Base-by-base conservation (phyloP, 2,113 vertebrate genomes). In the Scophthalmus maximus region DNA sequence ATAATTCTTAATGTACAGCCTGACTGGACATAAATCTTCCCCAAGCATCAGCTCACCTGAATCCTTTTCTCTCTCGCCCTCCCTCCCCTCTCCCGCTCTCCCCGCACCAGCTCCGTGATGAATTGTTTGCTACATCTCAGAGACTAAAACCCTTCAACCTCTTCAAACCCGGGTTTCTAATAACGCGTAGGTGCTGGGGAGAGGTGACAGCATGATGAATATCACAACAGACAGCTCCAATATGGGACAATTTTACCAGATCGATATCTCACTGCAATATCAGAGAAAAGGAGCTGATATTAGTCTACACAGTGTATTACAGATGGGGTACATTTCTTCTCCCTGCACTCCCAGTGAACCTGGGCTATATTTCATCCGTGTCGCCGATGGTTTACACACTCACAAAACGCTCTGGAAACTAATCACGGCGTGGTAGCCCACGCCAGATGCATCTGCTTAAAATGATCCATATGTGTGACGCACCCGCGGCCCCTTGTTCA, bases 251-350 rank as follows among this genome's bases (percentile, higher is more conserved):
- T 98, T 98, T 98, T 95, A 96, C 94, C 95, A 96, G 96, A 98
- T 98, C 96, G 96, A 98, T 98, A 99, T 98, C 96, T 96, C 94
- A 88, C 95, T 95, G 96, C 96, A 96, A 98, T 98, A 97, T 97
- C 95, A 96, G 95, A 96, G 96, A 96, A 96, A 96, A 96, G 96
- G 94, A 96, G 95, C 94, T 96, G 97, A 97, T 99, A 98, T 97
- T 98, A 97, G 96, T 97, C 96, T 97, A 97, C 96, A 98, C 95
- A 95, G 95, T 97, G 97, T 98, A 97, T 98, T 98, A 98, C 96
- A 97, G 96, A 98, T 96, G 95, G 97, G 95, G 95, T 95, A 97
- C 96, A 97, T 96, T 96, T 96, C 95, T 96, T 95, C 94, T 95
- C 92, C 90, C 94, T 95, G 95, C 96, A 95, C 95, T 96, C 95